Evolutionary conservation across 2,113 vertebrate genomes (phyloP).

Genomic region (Rhinolophus ferrumequinum): DNA sequence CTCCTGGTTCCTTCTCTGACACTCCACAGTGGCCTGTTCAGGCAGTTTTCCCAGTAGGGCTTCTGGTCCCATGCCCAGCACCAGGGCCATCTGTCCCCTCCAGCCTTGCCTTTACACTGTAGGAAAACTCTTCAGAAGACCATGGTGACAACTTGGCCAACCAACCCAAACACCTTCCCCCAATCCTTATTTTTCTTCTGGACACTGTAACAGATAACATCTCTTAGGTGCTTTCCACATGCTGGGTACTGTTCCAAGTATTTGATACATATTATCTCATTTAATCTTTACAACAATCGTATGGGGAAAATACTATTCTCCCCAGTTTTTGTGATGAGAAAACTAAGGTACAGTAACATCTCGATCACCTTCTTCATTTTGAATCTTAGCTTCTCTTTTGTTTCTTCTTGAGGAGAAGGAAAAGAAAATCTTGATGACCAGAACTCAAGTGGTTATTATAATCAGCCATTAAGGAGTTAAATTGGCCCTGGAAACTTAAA

Average conservation of each 20-base stretch:
- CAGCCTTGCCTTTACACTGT: background rate
- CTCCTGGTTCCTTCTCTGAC: background rate
- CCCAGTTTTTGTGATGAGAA: background rate
- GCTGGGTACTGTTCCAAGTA: background rate
- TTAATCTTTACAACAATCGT: background rate
- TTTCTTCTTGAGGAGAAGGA: constrained; percentile 9
- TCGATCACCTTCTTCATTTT: background rate
- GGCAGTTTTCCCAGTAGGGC: background rate
- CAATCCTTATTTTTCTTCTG: background rate
- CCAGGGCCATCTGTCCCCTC: fast-evolving
- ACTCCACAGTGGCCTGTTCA: background rate
- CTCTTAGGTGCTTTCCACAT: background rate
- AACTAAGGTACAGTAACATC: background rate
- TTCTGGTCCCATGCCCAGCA: background rate
- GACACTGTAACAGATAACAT: background rate
- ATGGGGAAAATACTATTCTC: background rate
- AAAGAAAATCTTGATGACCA: background rate
- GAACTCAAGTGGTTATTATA: background rate
- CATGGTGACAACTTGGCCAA: background rate
- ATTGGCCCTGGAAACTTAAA: background rate
- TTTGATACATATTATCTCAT: background rate
- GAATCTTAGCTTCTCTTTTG: background rate
- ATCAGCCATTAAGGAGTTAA: background rate
- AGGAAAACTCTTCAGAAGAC: background rate
- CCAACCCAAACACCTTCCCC: background rate